Conservation (phyloP, 2,888 invertebrate species). For the Thalpophila matura region DNA sequence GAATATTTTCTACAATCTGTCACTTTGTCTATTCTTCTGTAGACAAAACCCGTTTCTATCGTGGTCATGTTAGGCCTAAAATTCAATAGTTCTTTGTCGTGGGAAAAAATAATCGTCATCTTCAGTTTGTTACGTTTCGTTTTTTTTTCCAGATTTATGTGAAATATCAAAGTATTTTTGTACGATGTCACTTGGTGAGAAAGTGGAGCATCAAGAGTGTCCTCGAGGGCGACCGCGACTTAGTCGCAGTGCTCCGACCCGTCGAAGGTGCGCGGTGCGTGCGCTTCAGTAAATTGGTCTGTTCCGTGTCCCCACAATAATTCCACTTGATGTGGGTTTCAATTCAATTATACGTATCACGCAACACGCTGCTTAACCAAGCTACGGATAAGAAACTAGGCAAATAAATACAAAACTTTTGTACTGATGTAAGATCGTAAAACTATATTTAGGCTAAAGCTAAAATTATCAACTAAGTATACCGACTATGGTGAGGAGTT, state of each 20-base stretch:
- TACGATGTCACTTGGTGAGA: slow-evolving; percentile 20
- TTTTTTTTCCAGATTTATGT: slow-evolving; percentile 4
- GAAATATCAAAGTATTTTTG: slow-evolving; percentile 15
- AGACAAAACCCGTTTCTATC: too few species aligned
- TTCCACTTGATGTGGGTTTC: slow-evolving; percentile 78
- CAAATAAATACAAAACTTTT: slow-evolving; percentile 50
- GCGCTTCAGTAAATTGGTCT: slow-evolving; percentile 69
- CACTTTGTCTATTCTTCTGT: too few species aligned
- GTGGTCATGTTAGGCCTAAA: too few species aligned
- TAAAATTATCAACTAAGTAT: slow-evolving; percentile 14
- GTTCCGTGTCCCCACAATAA: slow-evolving; percentile 78
- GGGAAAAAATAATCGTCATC: slow-evolving; percentile 1
- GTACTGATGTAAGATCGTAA: slow-evolving; percentile 32
- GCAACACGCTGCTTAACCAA: slow-evolving; percentile 68
- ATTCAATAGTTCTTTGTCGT: background rate
- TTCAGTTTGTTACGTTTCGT: slow-evolving; percentile 14
- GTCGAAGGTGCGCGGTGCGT: slow-evolving; percentile 55
- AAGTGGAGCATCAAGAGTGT: slow-evolving; percentile 34
- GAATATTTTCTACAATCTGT: too few species aligned
- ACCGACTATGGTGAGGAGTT: background rate
- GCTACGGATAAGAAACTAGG: slow-evolving; percentile 43
- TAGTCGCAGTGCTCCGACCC: too few species aligned
- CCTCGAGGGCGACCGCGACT: slow-evolving; percentile 6
- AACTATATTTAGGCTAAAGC: slow-evolving; percentile 23
- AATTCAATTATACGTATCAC: slow-evolving; percentile 82